phyloP scores from a whole-genome alignment of 2,888 invertebrate species.

The Drosophila emarginata region DNA sequence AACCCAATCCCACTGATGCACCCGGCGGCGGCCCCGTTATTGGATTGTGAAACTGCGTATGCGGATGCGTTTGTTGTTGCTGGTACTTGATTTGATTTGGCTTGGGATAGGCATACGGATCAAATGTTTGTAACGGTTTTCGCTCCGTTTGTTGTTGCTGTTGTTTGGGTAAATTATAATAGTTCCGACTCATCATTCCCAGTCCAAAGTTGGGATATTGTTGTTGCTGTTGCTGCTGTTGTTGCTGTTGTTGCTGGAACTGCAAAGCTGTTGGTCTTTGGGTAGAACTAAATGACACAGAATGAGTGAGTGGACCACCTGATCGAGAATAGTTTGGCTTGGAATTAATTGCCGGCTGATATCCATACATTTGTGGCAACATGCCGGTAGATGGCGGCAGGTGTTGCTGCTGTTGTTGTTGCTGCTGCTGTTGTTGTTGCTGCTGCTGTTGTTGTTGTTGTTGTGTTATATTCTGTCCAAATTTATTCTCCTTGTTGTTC shows the following conservation, averaged over 20 bases:
- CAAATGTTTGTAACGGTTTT: slow-evolving; percentile 80
- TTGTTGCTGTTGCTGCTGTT: slow-evolving; percentile 44
- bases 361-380: slow-evolving; percentile 66
- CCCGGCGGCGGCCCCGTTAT: slow-evolving; percentile 51
- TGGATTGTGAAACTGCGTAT: slow-evolving; percentile 72
- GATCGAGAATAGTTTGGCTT: slow-evolving; percentile 52
- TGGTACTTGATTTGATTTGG: slow-evolving; percentile 72
- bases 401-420: slow-evolving; percentile 38
- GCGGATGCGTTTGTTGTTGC: slow-evolving; percentile 65
- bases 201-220: slow-evolving; percentile 52
- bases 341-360: slow-evolving; percentile 45
- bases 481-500: slow-evolving; percentile 79
- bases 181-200: slow-evolving; percentile 73
- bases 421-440: slow-evolving; percentile 32
- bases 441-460: slow-evolving; percentile 34
- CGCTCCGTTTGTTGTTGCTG: slow-evolving; percentile 55
- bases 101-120: slow-evolving; percentile 80
- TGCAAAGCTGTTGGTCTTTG: slow-evolving; percentile 70
- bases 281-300: slow-evolving; percentile 79
- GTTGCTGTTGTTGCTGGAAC: slow-evolving; percentile 52
- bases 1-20: slow-evolving; percentile 12
- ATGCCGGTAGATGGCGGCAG: slow-evolving; percentile 35
- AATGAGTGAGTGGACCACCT: slow-evolving; percentile 72
- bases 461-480: slow-evolving; percentile 45
- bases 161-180: slow-evolving; percentile 63